phyloP scores from a whole-genome alignment of 2,888 invertebrate species.

The Spodoptera picta region DNA sequence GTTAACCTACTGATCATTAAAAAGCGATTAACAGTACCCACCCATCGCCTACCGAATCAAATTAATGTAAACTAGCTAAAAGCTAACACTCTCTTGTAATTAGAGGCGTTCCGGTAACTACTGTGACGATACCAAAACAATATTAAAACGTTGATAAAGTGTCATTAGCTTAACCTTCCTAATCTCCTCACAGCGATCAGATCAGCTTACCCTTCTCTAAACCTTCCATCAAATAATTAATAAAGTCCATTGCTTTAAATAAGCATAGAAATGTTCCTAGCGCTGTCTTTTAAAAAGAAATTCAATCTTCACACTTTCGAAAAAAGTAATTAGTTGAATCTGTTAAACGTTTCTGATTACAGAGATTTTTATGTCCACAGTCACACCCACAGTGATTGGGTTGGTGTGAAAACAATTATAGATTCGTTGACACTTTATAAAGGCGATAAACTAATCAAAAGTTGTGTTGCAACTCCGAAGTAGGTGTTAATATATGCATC shows the following conservation, averaged over 20 bases:
- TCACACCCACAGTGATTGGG: background rate
- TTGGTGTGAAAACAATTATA: conserved; percentile 10
- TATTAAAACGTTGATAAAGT: conserved; percentile 27
- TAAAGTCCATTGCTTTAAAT: conserved; percentile 1
- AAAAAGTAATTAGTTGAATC: conserved; percentile 39
- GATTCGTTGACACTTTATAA: conserved; percentile 21
- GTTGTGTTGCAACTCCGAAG: background rate
- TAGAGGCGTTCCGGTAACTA: conserved; percentile 22
- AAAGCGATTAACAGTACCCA: conserved; percentile 20
- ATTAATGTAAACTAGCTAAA: conserved; percentile 42
- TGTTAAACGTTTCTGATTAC: conserved; percentile 31
- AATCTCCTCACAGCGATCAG: conserved; percentile 36
- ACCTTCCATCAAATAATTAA: conserved; percentile 23
- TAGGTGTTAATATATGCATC: background rate
- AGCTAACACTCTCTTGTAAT: conserved; percentile 24
- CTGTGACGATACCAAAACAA: conserved; percentile 32
- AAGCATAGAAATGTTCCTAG: conserved; percentile 10
- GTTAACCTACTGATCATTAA: conserved; percentile 9
- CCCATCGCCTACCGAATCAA: conserved; percentile 25
- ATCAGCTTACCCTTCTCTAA: conserved; percentile 21
- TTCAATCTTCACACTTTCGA: conserved; percentile 32
- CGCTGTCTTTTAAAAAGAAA: conserved; percentile 26
- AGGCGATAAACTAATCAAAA: conserved; percentile 3
- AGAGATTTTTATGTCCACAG: conserved; percentile 19
- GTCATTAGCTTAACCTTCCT: conserved; percentile 9